These are phyloP conservation scores for Okamejei kenojei DNA, from an alignment of 2,797 vertebrate genomes.

Conservation along the genomic window DNA sequence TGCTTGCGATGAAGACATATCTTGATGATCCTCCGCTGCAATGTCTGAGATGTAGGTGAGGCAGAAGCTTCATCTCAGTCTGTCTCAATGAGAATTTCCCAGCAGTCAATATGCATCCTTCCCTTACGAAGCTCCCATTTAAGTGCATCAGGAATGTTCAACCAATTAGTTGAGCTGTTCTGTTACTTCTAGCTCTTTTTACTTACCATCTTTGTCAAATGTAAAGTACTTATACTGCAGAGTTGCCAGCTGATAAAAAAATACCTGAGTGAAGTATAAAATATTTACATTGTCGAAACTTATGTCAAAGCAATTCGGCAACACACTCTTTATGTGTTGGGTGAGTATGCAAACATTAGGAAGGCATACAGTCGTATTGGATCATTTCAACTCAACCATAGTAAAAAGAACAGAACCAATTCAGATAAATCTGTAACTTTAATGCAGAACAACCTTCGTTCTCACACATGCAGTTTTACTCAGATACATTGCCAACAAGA, in stretches of 20 bases:
- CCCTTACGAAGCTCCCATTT: neutral
- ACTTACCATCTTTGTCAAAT: neutral
- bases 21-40: too few relatives aligned
- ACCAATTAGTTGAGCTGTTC: neutral
- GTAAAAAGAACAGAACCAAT: neutral
- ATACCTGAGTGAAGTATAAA: neutral
- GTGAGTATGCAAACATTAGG: neutral
- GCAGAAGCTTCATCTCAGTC: neutral
- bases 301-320: constrained; percentile 29
- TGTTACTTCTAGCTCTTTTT: neutral
- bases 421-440: constrained; percentile 1
- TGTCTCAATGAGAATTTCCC: neutral
- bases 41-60: too few relatives aligned
- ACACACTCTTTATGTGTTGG: neutral
- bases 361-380: neutral
- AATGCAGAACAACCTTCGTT: neutral
- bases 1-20: neutral
- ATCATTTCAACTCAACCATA: constrained; percentile 1
- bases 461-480: neutral
- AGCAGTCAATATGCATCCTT: neutral
- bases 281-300: constrained; percentile 18
- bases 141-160: neutral
- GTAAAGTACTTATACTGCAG: neutral
- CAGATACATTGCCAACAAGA: neutral
- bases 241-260: neutral